Base-by-base conservation (phyloP, 2,113 vertebrate genomes). In the Columbina picui region DNA sequence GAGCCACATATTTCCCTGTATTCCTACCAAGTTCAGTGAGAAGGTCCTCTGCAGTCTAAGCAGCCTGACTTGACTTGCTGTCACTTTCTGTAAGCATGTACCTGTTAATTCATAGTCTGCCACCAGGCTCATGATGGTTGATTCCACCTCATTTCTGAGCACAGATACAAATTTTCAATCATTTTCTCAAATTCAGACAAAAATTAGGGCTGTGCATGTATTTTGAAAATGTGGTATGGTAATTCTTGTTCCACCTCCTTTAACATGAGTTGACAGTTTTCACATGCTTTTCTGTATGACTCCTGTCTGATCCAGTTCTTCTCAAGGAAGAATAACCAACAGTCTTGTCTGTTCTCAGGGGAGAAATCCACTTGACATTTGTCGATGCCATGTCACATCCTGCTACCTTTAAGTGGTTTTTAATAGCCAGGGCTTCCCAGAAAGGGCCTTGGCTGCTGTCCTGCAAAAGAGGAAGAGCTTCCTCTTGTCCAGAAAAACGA, bases 111-210 rank as follows among this genome's bases (percentile, higher is more conserved):
- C 12, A 4, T 9, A 3, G 7, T 38, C 36, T 14, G 45, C 65
- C 32, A 7, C 25, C 64, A 25, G 36, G 41, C 4, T 45, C 47
- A 21, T 0, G 4, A 27, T 0, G 25, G 47, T 26, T 6, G 14
- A 68, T 50, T 57, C 49, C 18, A 41, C n/a, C 30, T 64, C 29
- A 3, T 9, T 57, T n/a, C 14, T 8, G n/a, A 64, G 55, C 14
- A 59, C 25, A 36, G n/a, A 47, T 4, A 13, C 0, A 23, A 23
- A 21, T 39, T 39, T 23, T 30, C 21, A 32, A 12, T 36, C 12
- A 14, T 41, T 32, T 52, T 47, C 47, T 52, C 60, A 27, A 50
- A 91, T 18, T 57, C 10, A 36, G 50, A 22, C 3, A 47, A 14
- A 45, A 39, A 22, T 17, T 3, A 25, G 56, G 36, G 52, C 18